Conservation (phyloP, 2,888 invertebrate species). For the Acronicta psi region DNA sequence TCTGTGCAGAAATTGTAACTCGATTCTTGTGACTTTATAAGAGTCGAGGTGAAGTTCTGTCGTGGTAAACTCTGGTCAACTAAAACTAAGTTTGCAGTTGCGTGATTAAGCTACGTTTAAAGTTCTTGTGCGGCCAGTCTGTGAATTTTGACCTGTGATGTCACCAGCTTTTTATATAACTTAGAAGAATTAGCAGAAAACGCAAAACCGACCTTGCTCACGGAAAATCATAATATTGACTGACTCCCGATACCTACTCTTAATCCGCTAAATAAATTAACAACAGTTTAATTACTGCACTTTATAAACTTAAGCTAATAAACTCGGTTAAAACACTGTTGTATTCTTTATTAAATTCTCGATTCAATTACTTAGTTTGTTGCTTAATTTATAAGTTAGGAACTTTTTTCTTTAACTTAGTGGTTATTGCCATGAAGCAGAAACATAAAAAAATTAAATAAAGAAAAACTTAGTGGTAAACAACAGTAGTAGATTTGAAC, state of each 20-base stretch:
- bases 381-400: neutral
- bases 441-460: too few relatives aligned
- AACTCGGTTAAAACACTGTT: conserved; percentile 6
- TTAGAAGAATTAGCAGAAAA: neutral
- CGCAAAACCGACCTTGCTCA: conserved; percentile 13
- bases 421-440: too few relatives aligned
- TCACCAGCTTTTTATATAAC: conserved; percentile 7
- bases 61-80: conserved; percentile 38
- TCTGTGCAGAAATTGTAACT: conserved; percentile 41
- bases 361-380: conserved; percentile 2
- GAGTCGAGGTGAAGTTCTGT: conserved; percentile 25
- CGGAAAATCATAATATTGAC: conserved; percentile 31
- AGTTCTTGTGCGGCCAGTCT: conserved; percentile 22
- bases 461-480: too few relatives aligned
- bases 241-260: neutral
- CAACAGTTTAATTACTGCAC: conserved; percentile 29
- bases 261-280: conserved; percentile 23
- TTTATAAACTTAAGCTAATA: conserved; percentile 16
- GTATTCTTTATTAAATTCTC: conserved; percentile 12
- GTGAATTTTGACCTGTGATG: conserved; percentile 1
- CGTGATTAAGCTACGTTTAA: conserved; percentile 49
- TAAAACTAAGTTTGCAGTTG: conserved; percentile 45
- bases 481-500: too few relatives aligned
- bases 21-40: conserved; percentile 39
- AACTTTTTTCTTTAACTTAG: too few relatives aligned